Evolutionary conservation across 2,113 vertebrate genomes (phyloP).

Genomic region (Spheniscus mendiculus): DNA sequence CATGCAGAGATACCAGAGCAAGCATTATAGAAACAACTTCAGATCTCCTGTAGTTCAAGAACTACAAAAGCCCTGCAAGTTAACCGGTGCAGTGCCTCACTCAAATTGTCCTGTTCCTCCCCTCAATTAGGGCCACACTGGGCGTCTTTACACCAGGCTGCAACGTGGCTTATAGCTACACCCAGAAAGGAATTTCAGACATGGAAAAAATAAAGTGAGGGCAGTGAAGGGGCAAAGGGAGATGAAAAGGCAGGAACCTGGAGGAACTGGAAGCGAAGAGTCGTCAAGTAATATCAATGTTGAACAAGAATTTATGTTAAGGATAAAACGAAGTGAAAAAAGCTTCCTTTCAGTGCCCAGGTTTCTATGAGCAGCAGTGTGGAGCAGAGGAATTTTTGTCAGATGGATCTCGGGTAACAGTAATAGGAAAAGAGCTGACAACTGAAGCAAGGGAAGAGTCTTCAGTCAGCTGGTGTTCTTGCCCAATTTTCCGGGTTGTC

Average conservation of each 20-base stretch:
- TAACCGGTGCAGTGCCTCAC: background rate
- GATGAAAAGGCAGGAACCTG: background rate
- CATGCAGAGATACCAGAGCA: background rate
- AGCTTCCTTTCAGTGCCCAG: background rate
- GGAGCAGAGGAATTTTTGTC: background rate
- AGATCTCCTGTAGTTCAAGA: background rate
- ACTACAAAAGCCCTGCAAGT: background rate
- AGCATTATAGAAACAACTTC: background rate
- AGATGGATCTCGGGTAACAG: background rate
- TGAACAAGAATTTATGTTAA: background rate
- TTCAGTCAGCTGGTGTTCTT: background rate
- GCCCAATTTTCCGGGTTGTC: background rate
- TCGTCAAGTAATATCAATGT: background rate
- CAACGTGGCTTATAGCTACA: rapidly evolving
- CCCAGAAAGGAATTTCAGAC: background rate
- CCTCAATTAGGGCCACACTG: background rate
- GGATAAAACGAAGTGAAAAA: background rate
- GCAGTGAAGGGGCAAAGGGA: background rate
- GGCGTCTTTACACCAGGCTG: background rate
- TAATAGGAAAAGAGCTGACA: background rate
- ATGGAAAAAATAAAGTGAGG: rapidly evolving
- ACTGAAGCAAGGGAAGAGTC: background rate
- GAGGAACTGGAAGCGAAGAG: background rate
- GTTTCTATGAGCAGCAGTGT: background rate
- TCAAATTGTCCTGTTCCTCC: background rate